Percentiles rank a stretch among this genome's conserved stretches.
Evolutionary conservation across 2,888 invertebrate genomes (phyloP).

Genomic region (Melikaiella ostensackeni): DNA sequence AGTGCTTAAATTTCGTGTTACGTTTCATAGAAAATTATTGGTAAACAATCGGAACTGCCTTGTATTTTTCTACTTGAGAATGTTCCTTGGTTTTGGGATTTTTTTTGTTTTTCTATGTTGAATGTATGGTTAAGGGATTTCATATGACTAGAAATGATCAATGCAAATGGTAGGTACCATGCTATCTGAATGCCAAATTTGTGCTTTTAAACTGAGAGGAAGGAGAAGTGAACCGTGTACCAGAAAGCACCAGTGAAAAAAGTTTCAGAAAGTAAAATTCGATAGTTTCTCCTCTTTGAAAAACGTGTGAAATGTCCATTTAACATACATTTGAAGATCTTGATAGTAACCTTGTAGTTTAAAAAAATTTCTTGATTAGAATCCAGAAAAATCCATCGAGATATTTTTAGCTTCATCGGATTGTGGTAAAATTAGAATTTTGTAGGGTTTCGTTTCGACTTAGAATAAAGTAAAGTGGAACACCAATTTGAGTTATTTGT

Average conservation of each 20-base stretch:
- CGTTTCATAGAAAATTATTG: slow-evolving; percentile 5
- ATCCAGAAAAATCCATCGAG: background rate
- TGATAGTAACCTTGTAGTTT: slow-evolving; percentile 17
- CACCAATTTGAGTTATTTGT: background rate
- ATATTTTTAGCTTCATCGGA: slow-evolving; percentile 1
- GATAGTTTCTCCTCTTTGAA: background rate
- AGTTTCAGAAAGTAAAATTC: slow-evolving; percentile 5
- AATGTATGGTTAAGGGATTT: slow-evolving; percentile 61
- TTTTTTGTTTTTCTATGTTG: slow-evolving; percentile 50
- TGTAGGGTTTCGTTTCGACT: background rate
- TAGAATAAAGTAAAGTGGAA: background rate
- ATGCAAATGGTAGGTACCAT: slow-evolving; percentile 60
- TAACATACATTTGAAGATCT: slow-evolving; percentile 26
- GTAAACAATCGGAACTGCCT: background rate
- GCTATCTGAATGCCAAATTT: slow-evolving; percentile 58
- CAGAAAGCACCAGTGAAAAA: slow-evolving; percentile 50
- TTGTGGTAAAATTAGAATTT: slow-evolving; percentile 26
- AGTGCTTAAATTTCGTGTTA: slow-evolving; percentile 23
- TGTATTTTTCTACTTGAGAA: slow-evolving; percentile 26
- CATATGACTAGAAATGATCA: slow-evolving; percentile 52
- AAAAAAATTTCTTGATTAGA: slow-evolving; percentile 6
- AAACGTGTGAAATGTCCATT: slow-evolving; percentile 19
- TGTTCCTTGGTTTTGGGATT: slow-evolving; percentile 37
- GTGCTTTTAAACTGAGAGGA: slow-evolving; percentile 76
- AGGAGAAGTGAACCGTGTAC: slow-evolving; percentile 72